These are phyloP conservation scores for Acipenser ruthenus DNA, from an alignment of 2,797 vertebrate genomes.

Conservation along the genomic window DNA sequence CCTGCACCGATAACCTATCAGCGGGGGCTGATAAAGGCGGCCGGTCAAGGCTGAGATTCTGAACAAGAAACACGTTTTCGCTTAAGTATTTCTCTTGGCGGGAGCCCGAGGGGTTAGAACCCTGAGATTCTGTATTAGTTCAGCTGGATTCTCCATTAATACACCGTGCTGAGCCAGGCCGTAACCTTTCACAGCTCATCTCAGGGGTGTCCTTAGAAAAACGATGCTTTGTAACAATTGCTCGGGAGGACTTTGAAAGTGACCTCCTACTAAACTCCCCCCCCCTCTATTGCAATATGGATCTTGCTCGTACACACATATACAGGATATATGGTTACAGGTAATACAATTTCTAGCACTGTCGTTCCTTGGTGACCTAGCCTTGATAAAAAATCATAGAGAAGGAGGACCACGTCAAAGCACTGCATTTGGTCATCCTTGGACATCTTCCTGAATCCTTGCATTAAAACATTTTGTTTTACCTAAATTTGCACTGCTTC, in stretches of 20 bases:
- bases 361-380: no score
- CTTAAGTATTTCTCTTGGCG: not conserved
- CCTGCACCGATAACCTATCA: slow-evolving; percentile 55
- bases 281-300: slow-evolving; percentile 11
- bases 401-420: no score
- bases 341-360: no score
- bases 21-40: slow-evolving; percentile 21
- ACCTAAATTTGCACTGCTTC: no score
- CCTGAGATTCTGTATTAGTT: not conserved
- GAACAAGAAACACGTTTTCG: slow-evolving; percentile 7
- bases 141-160: not conserved
- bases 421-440: no score
- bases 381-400: no score
- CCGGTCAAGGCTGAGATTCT: not conserved
- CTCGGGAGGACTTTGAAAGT: slow-evolving; percentile 58
- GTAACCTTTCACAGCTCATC: slow-evolving; percentile 39
- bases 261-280: slow-evolving; percentile 63
- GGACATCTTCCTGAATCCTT: no score
- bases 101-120: not conserved
- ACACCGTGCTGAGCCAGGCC: slow-evolving; percentile 5
- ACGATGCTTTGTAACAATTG: slow-evolving; percentile 53
- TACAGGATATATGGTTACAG: no score
- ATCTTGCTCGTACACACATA: no score
- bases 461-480: no score
- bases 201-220: slow-evolving; percentile 60